Evolutionary conservation across 2,888 invertebrate species (phyloP), one percentile per base, ranked within the genome.

Genomic region (Pristionchus exspectatus): DNA sequence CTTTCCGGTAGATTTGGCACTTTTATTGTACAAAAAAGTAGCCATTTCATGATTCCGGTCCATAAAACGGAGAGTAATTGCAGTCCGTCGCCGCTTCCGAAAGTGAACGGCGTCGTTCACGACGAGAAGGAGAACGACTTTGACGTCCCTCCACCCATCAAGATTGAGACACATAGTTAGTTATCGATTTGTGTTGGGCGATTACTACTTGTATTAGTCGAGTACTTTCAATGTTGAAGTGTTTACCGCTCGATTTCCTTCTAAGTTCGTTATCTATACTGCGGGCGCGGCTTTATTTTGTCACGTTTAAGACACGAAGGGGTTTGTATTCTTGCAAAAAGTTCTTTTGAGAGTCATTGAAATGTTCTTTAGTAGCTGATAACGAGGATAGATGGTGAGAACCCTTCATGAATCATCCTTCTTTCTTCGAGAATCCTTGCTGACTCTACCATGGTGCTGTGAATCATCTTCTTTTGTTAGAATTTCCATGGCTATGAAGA

Each of bases 41-140:
- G 44, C 44, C 44, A 50, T 50, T 50, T 50, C 44, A 50, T 50
- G 44, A 50, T 59, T 59, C 18, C 59, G 59, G 18, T 4, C 21
- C 59, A 59, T 56, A 59, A 59, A 21, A 18, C 21, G 24, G 59
- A 18, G 59, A 59, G 16, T 18, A 16, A 16, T 77, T 77, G 5
- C 77, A 77, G 77, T 77, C 77, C 50, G 10, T 24, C 77, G 24
- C 77, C 77, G 38, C 0, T 44, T 21, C 44, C 77, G 44, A 77
- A 69, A 69, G 69, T 69, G 27, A 69, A 77, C 44, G 77, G 77
- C 77, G 44, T 44, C 30, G 0, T 1, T 74, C 74, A 74, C 30
- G 77, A 77, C 24, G 77, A 77, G 77, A 44, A 77, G 77, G 77
- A 77, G 44, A 77, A 77, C 77, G 77, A 44, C 77, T 44, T 21